phyloP scores from a whole-genome alignment of 2,888 invertebrate species.

The Hypena proboscidalis region DNA sequence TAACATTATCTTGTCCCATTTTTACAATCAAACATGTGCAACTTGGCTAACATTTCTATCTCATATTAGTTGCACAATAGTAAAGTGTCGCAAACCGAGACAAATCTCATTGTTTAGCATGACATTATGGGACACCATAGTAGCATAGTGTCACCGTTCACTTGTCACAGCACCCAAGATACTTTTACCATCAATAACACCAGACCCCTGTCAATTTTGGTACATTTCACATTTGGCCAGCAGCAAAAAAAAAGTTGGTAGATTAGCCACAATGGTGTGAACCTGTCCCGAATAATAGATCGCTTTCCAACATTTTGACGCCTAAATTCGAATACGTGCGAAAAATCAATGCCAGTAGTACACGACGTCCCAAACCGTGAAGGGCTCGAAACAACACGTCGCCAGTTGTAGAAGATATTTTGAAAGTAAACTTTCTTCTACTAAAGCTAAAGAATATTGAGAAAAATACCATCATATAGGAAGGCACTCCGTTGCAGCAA shows the following conservation, averaged over 20 bases:
- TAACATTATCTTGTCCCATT: constrained; percentile 46
- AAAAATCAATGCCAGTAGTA: constrained; percentile 15
- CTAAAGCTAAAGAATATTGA: too few species aligned
- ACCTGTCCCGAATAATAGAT: constrained; percentile 19
- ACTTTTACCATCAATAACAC: neutral
- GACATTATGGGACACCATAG: constrained; percentile 51
- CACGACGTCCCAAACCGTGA: neutral
- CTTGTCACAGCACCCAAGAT: constrained; percentile 21
- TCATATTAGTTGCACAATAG: constrained; percentile 57
- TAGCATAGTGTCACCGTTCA: constrained; percentile 44
- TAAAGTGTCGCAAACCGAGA: constrained; percentile 62
- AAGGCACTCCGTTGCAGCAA: too few species aligned
- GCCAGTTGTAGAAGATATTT: too few species aligned
- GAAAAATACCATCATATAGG: too few species aligned
- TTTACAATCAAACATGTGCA: constrained; percentile 48
- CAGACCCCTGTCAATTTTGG: neutral
- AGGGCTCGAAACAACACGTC: too few species aligned
- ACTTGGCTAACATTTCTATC: constrained; percentile 48
- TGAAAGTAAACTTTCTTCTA: too few species aligned
- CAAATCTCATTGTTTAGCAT: constrained; percentile 70
- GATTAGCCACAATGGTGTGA: constrained; percentile 29
- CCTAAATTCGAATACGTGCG: constrained; percentile 16
- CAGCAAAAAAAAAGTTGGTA: constrained; percentile 1
- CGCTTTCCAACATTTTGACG: constrained; percentile 28
- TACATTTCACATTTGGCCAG: constrained; percentile 16